phyloP scores from a whole-genome alignment of 2,113 vertebrate species.

The Conger conger region DNA sequence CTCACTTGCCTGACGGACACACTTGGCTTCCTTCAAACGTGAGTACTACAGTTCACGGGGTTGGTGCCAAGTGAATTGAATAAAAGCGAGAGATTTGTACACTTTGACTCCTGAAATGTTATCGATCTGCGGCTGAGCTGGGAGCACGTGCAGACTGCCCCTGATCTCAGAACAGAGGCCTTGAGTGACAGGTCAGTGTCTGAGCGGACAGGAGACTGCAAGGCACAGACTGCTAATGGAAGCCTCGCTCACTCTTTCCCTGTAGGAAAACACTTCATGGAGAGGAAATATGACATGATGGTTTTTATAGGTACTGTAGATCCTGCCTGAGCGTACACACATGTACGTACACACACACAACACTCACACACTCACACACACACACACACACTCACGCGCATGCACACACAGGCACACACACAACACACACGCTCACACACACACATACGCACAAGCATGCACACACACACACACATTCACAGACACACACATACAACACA shows the following conservation, averaged over 20 bases:
- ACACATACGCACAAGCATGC: too few relatives aligned
- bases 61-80: neutral
- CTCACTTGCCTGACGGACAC: too few relatives aligned
- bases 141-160: neutral
- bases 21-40: neutral
- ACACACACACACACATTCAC: too few relatives aligned
- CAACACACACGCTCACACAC: too few relatives aligned
- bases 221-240: neutral
- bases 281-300: too few relatives aligned
- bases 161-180: neutral
- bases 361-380: neutral
- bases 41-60: neutral
- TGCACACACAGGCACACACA: too few relatives aligned
- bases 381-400: neutral
- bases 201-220: neutral
- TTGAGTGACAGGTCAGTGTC: neutral
- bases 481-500: neutral
- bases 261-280: too few relatives aligned
- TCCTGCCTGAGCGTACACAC: neutral
- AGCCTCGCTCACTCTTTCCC: too few relatives aligned
- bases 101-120: neutral
- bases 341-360: neutral
- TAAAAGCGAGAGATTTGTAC: neutral
- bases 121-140: neutral
- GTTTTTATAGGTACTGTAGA: too few relatives aligned